Percentiles rank a stretch among this genome's conserved stretches.
Evolutionary conservation across 2,113 vertebrate species (phyloP).

Genomic region (Anguilla japonica): DNA sequence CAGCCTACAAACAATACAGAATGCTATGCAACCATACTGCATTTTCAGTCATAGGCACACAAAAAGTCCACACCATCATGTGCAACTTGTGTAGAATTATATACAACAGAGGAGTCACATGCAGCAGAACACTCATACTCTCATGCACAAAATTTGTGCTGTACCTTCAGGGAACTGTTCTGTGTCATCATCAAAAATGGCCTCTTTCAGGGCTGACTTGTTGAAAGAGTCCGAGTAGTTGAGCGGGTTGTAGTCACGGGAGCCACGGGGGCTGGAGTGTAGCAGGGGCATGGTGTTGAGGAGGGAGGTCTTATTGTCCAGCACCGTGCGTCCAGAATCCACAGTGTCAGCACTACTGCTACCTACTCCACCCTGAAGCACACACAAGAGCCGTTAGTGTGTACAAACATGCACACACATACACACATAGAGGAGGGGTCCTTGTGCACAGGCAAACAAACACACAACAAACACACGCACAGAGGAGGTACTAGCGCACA

Average conservation of each 20-base stretch:
- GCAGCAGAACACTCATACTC: neutral
- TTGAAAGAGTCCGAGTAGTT: conserved; percentile 80
- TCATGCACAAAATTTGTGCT: neutral
- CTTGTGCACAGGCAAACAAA: neutral
- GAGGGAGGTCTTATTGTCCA: conserved; percentile 88
- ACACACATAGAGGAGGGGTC: conserved; percentile 2
- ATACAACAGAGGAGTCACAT: too few species aligned
- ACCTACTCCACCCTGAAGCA: conserved; percentile 45
- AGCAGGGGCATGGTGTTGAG: conserved; percentile 77
- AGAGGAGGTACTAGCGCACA: neutral
- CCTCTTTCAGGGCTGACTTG: conserved; percentile 81
- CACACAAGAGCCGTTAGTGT: neutral
- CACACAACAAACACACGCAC: neutral
- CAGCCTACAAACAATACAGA: too few species aligned
- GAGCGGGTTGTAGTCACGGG: conserved; percentile 85
- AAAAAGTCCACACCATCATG: too few species aligned
- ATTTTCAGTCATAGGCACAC: too few species aligned
- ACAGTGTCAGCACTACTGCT: conserved; percentile 62
- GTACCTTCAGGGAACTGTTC: conserved; percentile 84
- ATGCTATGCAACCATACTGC: too few species aligned
- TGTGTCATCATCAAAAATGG: conserved; percentile 80
- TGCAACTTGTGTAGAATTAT: too few species aligned
- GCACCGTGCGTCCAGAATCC: conserved; percentile 76
- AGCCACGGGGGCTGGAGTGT: conserved; percentile 72
- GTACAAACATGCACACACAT: neutral